Evolutionary conservation across 1,140 invertebrate species (phyloP).

Genomic region (Drosophila lowei): DNA sequence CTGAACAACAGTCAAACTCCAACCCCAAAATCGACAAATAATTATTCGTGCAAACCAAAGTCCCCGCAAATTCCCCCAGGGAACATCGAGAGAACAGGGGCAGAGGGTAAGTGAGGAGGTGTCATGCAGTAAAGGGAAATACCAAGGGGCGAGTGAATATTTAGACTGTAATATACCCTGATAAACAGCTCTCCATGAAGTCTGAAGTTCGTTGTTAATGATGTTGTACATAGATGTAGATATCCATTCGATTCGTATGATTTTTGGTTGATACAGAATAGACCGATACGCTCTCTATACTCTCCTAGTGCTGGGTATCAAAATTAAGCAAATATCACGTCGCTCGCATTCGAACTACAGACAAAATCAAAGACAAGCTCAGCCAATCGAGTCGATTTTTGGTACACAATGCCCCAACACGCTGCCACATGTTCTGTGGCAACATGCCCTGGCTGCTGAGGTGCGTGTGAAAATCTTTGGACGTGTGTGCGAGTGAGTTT

Average conservation of each 20-base stretch:
- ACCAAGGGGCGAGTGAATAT: not conserved
- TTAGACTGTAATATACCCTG: too few relatives aligned
- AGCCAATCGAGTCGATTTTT: not conserved
- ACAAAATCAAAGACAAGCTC: constrained; percentile 43
- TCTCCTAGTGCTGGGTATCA: too few relatives aligned
- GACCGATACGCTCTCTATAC: too few relatives aligned
- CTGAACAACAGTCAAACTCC: constrained; percentile 57
- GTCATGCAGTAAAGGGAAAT: not conserved
- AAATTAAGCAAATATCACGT: constrained; percentile 81
- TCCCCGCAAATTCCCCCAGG: constrained; percentile 12
- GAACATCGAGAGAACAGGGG: not conserved
- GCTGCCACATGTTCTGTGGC: constrained; percentile 41
- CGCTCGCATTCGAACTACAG: constrained; percentile 45
- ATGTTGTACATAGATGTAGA: too few relatives aligned
- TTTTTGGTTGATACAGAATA: too few relatives aligned
- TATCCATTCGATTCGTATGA: too few relatives aligned
- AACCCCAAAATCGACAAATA: constrained; percentile 73
- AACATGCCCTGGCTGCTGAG: not conserved
- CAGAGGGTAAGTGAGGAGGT: not conserved
- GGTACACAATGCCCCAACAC: constrained; percentile 26
- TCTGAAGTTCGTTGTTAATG: too few relatives aligned
- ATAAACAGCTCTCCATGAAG: too few relatives aligned
- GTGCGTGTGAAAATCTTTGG: constrained; percentile 10
- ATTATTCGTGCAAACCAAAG: constrained; percentile 70
- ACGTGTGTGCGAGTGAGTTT: not conserved